Percentiles rank a stretch among this genome's conserved stretches.
phyloP scores from a whole-genome alignment of 2,113 vertebrate species.

The Romanogobio albipinnatus region DNA sequence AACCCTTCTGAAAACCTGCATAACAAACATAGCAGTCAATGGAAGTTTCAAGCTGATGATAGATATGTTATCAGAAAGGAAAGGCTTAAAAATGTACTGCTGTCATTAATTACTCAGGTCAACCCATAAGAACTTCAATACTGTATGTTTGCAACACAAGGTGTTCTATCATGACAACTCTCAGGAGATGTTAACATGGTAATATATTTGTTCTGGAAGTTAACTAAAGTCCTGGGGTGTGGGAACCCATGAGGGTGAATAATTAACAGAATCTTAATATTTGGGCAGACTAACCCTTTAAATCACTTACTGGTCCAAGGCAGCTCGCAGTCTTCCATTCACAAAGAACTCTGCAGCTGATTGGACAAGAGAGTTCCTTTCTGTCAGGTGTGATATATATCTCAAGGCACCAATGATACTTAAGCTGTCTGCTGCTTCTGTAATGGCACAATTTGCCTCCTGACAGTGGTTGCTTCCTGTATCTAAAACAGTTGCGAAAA shows the following conservation, averaged over 20 bases:
- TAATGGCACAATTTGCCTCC: slow-evolving; percentile 33
- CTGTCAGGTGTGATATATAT: not conserved
- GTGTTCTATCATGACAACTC: not conserved
- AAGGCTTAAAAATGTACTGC: not conserved
- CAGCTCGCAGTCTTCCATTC: slow-evolving; percentile 32
- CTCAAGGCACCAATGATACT: slow-evolving; percentile 22
- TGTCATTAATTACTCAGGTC: not conserved
- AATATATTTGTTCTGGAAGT: not conserved
- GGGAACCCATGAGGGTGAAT: not conserved
- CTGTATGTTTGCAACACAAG: too few species aligned
- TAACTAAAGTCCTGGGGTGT: not conserved
- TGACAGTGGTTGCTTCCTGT: slow-evolving; percentile 29
- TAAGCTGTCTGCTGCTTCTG: slow-evolving; percentile 42
- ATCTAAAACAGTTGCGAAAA: slow-evolving; percentile 10
- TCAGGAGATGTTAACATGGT: not conserved
- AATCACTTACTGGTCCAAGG: slow-evolving; percentile 42
- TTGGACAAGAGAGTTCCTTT: slow-evolving; percentile 35
- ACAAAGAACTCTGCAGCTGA: slow-evolving; percentile 42
- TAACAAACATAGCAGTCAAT: not conserved
- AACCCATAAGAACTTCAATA: not conserved
- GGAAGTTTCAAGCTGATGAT: not conserved
- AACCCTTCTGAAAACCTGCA: slow-evolving; percentile 31
- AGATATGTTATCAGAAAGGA: not conserved
- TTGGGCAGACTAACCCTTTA: not conserved
- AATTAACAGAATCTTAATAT: not conserved